These are phyloP conservation scores for Protobothrops flavoviridis DNA, from an alignment of 2,113 vertebrate genomes.

Conservation along the genomic window DNA sequence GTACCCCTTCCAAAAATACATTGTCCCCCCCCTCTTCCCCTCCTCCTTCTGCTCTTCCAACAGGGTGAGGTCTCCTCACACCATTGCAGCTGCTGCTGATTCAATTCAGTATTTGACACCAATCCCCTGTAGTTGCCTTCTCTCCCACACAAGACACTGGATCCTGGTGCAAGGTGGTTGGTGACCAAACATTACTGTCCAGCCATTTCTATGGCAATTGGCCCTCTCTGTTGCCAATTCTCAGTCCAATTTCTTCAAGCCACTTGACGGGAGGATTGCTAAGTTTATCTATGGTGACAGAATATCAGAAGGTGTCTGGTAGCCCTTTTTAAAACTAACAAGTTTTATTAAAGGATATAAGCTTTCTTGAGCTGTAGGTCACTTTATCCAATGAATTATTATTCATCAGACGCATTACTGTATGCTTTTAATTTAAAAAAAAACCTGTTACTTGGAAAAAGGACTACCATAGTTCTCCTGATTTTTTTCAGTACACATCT, in stretches of 20 bases:
- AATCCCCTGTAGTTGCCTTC: neutral
- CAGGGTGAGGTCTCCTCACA: neutral
- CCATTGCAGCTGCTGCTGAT: fast-evolving
- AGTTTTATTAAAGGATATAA: neutral
- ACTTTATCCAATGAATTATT: neutral
- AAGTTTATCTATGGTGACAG: neutral
- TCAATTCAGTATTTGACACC: neutral
- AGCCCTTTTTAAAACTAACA: neutral
- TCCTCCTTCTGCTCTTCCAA: neutral
- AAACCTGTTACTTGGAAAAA: neutral
- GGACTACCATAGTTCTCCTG: neutral
- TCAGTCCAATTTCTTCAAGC: neutral
- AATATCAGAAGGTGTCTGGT: neutral
- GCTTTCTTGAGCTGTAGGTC: neutral
- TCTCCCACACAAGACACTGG: neutral
- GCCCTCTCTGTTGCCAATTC: slow-evolving; percentile 2
- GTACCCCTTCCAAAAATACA: neutral
- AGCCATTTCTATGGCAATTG: neutral
- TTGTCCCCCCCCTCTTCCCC: fast-evolving
- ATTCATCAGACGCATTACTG: neutral
- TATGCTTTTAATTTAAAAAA: neutral
- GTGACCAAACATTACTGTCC: neutral
- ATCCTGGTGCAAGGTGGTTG: neutral
- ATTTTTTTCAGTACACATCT: neutral
- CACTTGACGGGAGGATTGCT: neutral